Conservation (phyloP, 2,113 vertebrate species). For the Lepus timidus region DNA sequence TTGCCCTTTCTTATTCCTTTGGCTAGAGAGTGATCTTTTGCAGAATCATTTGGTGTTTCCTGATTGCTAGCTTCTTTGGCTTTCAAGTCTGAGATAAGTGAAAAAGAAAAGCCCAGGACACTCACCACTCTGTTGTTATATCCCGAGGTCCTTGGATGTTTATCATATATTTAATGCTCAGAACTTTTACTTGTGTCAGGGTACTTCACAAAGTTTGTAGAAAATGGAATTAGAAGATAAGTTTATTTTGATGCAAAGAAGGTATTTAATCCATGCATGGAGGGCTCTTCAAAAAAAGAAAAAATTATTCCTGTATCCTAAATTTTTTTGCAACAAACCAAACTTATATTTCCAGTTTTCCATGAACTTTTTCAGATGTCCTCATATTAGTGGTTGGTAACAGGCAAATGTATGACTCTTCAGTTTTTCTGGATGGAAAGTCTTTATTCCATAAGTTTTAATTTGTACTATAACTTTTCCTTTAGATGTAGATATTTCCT, state of each 20-base stretch:
- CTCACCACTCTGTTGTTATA: background rate
- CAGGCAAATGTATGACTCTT: background rate
- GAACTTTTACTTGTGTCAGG: background rate
- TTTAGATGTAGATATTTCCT: conserved; percentile 9
- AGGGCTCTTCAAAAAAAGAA: too few species aligned
- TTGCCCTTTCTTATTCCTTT: background rate
- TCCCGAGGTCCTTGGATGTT: background rate
- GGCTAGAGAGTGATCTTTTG: background rate
- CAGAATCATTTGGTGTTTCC: background rate
- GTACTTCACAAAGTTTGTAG: too few species aligned
- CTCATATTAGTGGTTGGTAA: background rate
- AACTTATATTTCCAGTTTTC: too few species aligned
- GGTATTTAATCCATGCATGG: too few species aligned
- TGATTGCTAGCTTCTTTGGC: background rate
- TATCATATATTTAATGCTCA: background rate
- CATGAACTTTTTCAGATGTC: too few species aligned
- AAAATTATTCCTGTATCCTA: too few species aligned
- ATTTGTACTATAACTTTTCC: background rate
- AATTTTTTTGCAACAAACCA: too few species aligned
- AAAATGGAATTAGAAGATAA: too few species aligned
- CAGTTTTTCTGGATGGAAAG: background rate
- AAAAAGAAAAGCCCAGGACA: background rate
- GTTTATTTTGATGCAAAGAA: too few species aligned
- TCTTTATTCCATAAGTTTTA: conserved; percentile 43
- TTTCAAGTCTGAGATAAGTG: background rate